Base-by-base conservation (phyloP, 2,888 invertebrate species). In the Sicus ferrugineus region DNA sequence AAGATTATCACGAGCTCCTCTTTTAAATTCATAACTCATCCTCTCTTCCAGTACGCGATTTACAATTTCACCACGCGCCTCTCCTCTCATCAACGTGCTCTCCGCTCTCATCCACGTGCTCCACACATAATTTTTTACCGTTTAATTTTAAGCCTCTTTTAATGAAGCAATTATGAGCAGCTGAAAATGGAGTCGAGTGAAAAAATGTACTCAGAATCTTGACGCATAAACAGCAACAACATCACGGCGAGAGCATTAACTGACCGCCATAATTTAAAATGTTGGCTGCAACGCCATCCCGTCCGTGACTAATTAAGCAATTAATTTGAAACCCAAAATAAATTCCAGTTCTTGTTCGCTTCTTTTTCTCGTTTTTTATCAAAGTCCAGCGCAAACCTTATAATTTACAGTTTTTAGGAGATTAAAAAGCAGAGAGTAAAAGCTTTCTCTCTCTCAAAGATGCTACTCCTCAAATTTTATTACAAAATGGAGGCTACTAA, bases 251-350 rank as follows among this genome's bases (percentile, higher is more conserved):
- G 26, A 16, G 34, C 3, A 59, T 21, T 28, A 58, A 69, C 28
- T 65, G 73, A 75, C 78, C 77, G 78, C 77, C 79, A 79, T 79
- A 79, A 75, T 78, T 79, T 80, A 78, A 79, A 65, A 67, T 75
- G 74, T 75, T n/a, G n/a, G 77, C 76, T 77, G 77, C 61, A 62
- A 50, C 64, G 38, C 65, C 38, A 54, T 76, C 77, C 79, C 38
- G 61, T 76, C 77, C 79, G 79, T 80, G 79, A 78, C 81, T 77
- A 80, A 80, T 80, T 80, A 80, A 79, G 78, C 81, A 80, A 79
- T 80, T 80, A 79, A 80, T 80, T 80, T 73, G 75, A 73, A 74
- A 73, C 76, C 75, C 61, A 69, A 71, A 71, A 61, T 38, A 54
- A 14, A 28, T 14, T 46, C 3, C 3, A 46, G 46, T n/a, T 6